A percentile compares a stretch with the other conserved stretches of the same genome.
phyloP scores from a whole-genome alignment of 2,797 vertebrate genomes.

The Orientallactaga sibirica region DNA sequence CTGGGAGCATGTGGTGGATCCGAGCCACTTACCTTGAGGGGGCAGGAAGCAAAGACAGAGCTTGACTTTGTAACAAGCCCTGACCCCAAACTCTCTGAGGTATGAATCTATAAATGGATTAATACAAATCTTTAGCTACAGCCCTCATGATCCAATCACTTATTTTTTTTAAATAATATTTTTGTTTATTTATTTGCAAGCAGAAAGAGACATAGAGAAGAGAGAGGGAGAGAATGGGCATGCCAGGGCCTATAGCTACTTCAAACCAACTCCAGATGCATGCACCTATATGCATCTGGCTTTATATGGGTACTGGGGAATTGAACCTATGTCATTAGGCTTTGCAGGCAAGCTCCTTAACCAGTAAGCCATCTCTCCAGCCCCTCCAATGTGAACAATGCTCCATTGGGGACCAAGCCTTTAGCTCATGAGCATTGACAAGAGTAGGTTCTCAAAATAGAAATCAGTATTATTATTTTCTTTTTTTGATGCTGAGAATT shows the following conservation, averaged over 20 bases:
- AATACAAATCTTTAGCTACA: neutral
- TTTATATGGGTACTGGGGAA: too few relatives aligned
- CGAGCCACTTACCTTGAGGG: neutral
- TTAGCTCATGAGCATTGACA: neutral
- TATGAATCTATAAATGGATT: neutral
- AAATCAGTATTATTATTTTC: too few relatives aligned
- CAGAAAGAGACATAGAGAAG: too few relatives aligned
- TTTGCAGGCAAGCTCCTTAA: too few relatives aligned
- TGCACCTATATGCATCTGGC: too few relatives aligned
- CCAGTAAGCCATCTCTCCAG: too few relatives aligned
- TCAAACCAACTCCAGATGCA: too few relatives aligned
- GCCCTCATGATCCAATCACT: neutral
- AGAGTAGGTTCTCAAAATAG: neutral
- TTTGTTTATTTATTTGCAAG: too few relatives aligned
- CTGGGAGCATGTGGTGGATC: neutral
- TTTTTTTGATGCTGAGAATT: too few relatives aligned
- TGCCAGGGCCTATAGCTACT: too few relatives aligned
- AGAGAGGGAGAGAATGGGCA: too few relatives aligned
- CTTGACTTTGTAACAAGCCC: neutral
- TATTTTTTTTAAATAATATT: neutral
- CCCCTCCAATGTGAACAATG: neutral
- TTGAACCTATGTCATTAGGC: too few relatives aligned
- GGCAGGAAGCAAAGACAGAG: neutral
- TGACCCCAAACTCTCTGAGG: neutral
- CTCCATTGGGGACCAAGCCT: neutral